Base-by-base conservation (phyloP, 2,888 invertebrate species). In the Heliconius sara region DNA sequence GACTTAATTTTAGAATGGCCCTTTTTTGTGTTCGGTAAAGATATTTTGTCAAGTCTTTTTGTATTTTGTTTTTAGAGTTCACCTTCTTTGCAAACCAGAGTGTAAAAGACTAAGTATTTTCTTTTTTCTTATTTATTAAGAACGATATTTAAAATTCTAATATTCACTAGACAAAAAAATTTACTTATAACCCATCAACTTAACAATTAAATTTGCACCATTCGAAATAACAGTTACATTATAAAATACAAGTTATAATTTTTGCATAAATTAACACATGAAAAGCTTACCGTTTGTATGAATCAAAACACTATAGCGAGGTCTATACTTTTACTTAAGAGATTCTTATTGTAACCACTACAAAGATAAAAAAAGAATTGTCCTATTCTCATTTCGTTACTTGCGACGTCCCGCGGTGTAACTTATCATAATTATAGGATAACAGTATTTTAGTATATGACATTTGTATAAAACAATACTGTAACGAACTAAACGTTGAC, bases 261-360 rank as follows among this genome's bases (percentile, higher is more conserved):
- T 70, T 88, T 87, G 88, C 89, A 91, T 91, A 90, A 84, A 91
- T 92, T 91, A 90, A 85, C 83, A 81, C 79, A 82, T 84, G 82
- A 84, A 87, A 85, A 87, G 89, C 87, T 89, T 87, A 77, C 82
- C 79, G 79, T 79, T 84, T 82, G 86, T 86, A 88, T 92, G 89
- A 91, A 92, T 93, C 92, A 92, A 91, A 93, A 93, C 91, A 93
- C 85, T 85, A 84, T 78, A 70, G 57, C 57, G 66, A 72, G 60
- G 13, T 57, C 27, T 57, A 13, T 25, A 57, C 25, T 19, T 57
- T 68, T 52, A 78, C 76, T 27, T 52, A n/a, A 65, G 52, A 80
- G 52, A 63, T 63, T 72, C 81, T 80, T 81, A 81, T 70, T 79
- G 27, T 30, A 22, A 27, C 70, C 52, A 43, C 25, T 30, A 78